Evolutionary conservation across 1,140 invertebrate species (phyloP).

Genomic region (Drosophila neocordata): DNA sequence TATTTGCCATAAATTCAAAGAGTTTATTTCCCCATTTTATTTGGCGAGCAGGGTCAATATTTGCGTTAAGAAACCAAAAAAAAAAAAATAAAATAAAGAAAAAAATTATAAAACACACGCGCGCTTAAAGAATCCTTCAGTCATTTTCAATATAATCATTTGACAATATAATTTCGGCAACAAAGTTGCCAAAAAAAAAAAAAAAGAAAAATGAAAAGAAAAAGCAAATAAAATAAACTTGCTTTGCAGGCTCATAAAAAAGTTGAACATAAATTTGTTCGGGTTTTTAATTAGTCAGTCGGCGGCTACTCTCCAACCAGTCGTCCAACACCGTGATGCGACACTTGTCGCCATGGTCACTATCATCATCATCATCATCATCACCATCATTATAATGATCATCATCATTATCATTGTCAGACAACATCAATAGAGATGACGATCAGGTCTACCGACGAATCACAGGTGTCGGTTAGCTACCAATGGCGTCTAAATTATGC

Average conservation of each 20-base stretch:
- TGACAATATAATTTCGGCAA: conserved; percentile 72
- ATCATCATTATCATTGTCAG: neutral
- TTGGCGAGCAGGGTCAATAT: conserved; percentile 61
- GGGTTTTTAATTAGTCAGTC: conserved; percentile 59
- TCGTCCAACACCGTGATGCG: neutral
- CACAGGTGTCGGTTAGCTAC: conserved; percentile 67
- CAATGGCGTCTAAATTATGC: conserved; percentile 76
- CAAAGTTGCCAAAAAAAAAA: conserved; percentile 40
- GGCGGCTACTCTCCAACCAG: neutral
- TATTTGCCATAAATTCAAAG: conserved; percentile 74
- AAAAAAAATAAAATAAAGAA: no score
- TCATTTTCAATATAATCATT: conserved; percentile 47
- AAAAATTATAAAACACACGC: conserved; percentile 2
- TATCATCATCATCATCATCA: neutral
- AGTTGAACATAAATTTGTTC: conserved; percentile 54
- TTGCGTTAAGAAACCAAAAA: conserved; percentile 54
- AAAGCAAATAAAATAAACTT: neutral
- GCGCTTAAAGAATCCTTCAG: conserved; percentile 21
- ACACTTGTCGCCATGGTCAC: conserved; percentile 49
- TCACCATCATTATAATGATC: neutral
- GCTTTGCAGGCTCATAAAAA: conserved; percentile 34
- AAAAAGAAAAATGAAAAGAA: no score
- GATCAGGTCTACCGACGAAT: conserved; percentile 51
- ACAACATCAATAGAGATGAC: conserved; percentile 1
- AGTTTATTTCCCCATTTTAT: conserved; percentile 63